A percentile compares a stretch with the other conserved stretches of the same genome.
phyloP scores from a whole-genome alignment of 2,113 vertebrate species.

The Ictidomys tridecemlineatus region DNA sequence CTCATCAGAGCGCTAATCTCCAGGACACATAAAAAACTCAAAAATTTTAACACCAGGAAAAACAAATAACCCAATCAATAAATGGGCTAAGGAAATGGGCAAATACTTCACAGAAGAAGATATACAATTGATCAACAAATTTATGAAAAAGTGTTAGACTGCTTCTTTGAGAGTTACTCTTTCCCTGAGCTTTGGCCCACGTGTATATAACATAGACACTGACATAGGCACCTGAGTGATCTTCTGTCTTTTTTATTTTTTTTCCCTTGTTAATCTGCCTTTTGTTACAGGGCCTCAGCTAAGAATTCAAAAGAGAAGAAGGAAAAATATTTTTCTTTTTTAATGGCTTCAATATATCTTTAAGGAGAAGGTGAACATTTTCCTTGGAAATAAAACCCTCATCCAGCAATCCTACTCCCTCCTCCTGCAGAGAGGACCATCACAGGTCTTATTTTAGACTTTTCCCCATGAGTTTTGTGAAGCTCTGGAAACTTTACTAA shows the following conservation, averaged over 20 bases:
- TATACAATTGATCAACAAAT: no score
- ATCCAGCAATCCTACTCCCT: not conserved
- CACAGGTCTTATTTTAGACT: not conserved
- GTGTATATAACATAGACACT: not conserved
- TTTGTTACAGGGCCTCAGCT: not conserved
- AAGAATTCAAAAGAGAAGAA: not conserved
- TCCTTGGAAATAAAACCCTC: not conserved
- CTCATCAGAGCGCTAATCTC: no score
- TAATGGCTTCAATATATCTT: not conserved
- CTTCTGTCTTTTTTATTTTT: not conserved
- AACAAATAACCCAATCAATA: no score
- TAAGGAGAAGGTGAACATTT: not conserved
- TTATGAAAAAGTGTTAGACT: no score
- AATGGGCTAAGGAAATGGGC: no score
- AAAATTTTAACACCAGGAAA: no score
- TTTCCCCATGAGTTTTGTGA: not conserved
- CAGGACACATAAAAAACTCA: no score
- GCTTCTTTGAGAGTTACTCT: not conserved
- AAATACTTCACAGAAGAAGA: no score
- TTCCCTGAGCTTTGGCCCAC: not conserved
- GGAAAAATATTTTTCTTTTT: not conserved
- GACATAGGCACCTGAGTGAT: not conserved
- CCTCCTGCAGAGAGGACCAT: not conserved
- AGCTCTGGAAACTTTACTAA: not conserved
- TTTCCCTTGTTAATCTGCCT: not conserved